phyloP scores from a whole-genome alignment of 2,888 invertebrate species.

The Brachypalpus laphriformis region DNA sequence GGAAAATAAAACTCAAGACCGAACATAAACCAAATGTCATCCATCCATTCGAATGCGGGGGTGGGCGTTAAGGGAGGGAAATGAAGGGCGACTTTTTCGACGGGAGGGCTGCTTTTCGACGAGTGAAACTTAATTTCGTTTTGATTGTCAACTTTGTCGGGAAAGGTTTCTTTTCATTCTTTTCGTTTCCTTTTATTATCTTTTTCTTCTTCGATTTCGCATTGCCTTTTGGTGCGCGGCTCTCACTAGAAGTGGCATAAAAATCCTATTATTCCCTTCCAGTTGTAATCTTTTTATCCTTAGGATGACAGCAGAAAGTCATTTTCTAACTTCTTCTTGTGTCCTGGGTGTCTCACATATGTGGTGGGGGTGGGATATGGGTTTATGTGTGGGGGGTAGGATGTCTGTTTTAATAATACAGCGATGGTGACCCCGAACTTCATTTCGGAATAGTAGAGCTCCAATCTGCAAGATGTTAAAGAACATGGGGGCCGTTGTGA shows the following conservation, averaged over 20 bases:
- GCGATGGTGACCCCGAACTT: constrained; percentile 46
- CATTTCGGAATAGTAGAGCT: constrained; percentile 22
- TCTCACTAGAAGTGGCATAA: constrained; percentile 72
- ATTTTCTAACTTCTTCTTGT: constrained; percentile 64
- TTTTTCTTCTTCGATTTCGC: constrained; percentile 56
- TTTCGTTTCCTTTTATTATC: constrained; percentile 34
- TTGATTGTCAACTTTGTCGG: constrained; percentile 74
- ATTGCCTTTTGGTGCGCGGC: constrained; percentile 37
- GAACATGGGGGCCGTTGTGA: constrained; percentile 15
- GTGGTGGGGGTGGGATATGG: not conserved
- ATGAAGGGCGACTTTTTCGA: not conserved
- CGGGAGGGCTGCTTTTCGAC: constrained; percentile 17
- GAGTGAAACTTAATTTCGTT: constrained; percentile 74
- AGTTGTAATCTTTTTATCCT: constrained; percentile 76
- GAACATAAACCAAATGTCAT: constrained; percentile 67
- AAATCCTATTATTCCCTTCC: constrained; percentile 75
- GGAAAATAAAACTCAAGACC: constrained; percentile 67
- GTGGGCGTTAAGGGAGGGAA: constrained; percentile 4
- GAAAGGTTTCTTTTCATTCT: constrained; percentile 19
- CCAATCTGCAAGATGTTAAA: not conserved
- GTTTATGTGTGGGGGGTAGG: not conserved
- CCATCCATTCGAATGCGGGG: constrained; percentile 33
- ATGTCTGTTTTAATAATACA: constrained; percentile 57
- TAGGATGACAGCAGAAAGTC: constrained; percentile 75
- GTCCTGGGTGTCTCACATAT: constrained; percentile 33